Evolutionary conservation across 2,888 invertebrate genomes (phyloP), one percentile per base, ranked within the genome.

Genomic region (Epicampocera succincta): DNA sequence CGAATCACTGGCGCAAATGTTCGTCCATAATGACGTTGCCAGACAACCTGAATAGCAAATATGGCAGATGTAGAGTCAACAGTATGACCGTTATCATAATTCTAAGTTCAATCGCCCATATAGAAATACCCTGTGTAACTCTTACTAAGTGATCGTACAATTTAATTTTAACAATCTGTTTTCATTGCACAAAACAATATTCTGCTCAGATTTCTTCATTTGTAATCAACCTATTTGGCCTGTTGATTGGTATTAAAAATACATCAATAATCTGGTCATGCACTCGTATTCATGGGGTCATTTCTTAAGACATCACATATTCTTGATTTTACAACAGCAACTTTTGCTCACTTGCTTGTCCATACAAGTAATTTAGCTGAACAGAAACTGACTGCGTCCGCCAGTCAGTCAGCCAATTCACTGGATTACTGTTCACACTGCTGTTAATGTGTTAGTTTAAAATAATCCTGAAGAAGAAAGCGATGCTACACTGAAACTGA

Each of bases 131-230:
- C n/a, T n/a, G n/a, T n/a, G n/a, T n/a, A 80, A 66, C 65, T 76
- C 68, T 76, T 42, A 72, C 61, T 78, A 74, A 82, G 82, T 82
- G 78, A 82, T 82, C 69, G 74, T 78, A 52, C 74, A 82, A 71
- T 66, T 74, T 71, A 9, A 65, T 52, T 74, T 69, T 63, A 21
- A 42, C 60, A 52, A 77, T 65, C 21, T 21, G 12, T 60, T 69
- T 73, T 56, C 15, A 5, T 13, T 38, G 40, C 11, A 42, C 13
- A 50, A 38, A 1, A 13, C 40, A 29, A 2, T 13, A 40, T 58
- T 60, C 13, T 52, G 19, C 25, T 19, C 11, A 40, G 29, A 3
- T 61, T 50, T n/a, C 40, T 60, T 60, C 29, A 44, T 78, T 82
- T 65, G 74, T 69, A 82, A 74, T 82, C 77, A 82, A 78, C 69